Evolutionary conservation across 2,888 invertebrate genomes (phyloP), one percentile per base, ranked within the genome.

Genomic region (Pristionchus japonicus): DNA sequence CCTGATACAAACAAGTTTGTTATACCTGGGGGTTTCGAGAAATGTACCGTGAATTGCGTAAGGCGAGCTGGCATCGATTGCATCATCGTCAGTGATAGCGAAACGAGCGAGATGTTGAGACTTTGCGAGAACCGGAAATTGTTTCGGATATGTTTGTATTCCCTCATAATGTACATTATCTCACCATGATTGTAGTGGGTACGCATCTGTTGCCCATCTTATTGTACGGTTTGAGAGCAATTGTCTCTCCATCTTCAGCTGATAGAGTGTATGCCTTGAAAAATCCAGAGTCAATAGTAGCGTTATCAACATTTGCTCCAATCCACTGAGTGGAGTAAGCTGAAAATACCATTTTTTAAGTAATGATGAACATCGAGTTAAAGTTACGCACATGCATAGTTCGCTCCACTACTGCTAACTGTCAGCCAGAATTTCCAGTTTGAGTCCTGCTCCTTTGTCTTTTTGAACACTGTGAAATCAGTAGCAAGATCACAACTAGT

Each of bases 151-250:
- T 43, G 43, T 9, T 11, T 9, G 6, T 9, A 77, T 40, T 67
- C 27, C 27, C 67, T 27, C 34, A 34, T 67, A 34, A 67, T 1
- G 47, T 13, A 20, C 27, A 47, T 11, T 27, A 23, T 31, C 70
- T 34, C 17, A 86, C 86, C 70, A 86, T 1, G 13, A 86, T n/a
- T 49, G 86, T 86, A 3, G 70, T 47, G 3, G 86, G 70, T 4
- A 86, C 86, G 34, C 86, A 86, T 4, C n/a, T 43, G 17, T 61
- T 61, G 15, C 17, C 9, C 27, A n/a, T 61, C 27, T 11, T 64
- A 4, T 31, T 61, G 27, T 15, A 43, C 7, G 64, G 61, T 7
- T 49, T 52, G 49, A 52, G 23, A 20, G 52, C 11, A 11, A 83
- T n/a, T 0, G 23, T 11, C 6, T 34, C 20, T 23, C 3, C 20